Base-by-base conservation (phyloP, 2,888 invertebrate genomes). In the Biston stratarius region DNA sequence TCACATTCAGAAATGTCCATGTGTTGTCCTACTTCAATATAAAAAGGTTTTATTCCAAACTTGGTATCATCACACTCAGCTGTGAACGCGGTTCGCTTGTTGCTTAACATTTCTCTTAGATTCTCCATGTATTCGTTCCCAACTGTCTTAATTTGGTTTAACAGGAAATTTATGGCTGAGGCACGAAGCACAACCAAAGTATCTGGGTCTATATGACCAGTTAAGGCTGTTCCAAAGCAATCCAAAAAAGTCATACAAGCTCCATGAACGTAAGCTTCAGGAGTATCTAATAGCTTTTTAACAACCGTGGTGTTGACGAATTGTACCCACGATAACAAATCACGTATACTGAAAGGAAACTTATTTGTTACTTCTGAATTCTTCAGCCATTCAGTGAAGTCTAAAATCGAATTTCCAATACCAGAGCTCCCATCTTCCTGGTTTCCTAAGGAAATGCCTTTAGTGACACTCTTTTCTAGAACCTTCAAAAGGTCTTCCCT, bases 241-340 rank as follows among this genome's bases (percentile, higher is more conserved):
- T 99, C 99, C 45, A 99, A 92, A 80, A 99, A 98, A 0, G 98
- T 97, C 74, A 99, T 95, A 84, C 96, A 97, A 51, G 98, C 97
- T 1, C 99, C 99, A 81, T 99, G 99, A 34, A 98, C 94, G 74
- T 97, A 97, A 1, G 98, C 96, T 78, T 96, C 96, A 0, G 92
- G 85, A 0, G 95, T 82, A 48, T 94, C 93, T 47, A 95, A 80
- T 62, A 89, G 79, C 0, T 86, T 77, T 75, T 88, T 92, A 0
- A 79, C 81, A 10, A 91, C 90, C 47, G 95, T 95, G 11, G 86
- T 86, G 84, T 98, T 98, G 69, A 99, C 96, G 83, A 99, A 99
- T 74, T 96, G 94, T 0, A 98, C 97, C 99, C 99, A 99, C 0
- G 98, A 97, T 34, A 99, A 90, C 65, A 99, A 95, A 87, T 99